phyloP scores from a whole-genome alignment of 2,113 vertebrate species.

The Nothobranchius furzeri region DNA sequence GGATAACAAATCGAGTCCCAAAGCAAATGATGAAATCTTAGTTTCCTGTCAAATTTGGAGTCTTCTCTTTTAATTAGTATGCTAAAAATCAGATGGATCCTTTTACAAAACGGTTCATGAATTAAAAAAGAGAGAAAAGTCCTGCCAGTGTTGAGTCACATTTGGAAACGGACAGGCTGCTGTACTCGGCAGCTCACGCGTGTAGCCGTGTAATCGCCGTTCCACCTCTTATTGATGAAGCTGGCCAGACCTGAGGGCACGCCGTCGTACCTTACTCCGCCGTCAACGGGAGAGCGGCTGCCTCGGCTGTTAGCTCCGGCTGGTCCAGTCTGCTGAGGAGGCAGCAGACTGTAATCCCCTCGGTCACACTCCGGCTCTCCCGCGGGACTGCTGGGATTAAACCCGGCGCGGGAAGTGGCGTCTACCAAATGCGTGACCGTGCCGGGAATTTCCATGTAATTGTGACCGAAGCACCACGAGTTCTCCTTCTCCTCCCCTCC shows the following conservation, averaged over 20 bases:
- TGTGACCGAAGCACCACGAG: slow-evolving; percentile 67
- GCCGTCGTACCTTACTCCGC: slow-evolving; percentile 35
- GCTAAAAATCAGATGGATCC: neutral
- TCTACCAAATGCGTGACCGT: slow-evolving; percentile 71
- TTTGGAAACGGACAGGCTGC: slow-evolving; percentile 22
- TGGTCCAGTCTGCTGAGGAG: slow-evolving; percentile 74
- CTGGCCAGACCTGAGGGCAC: slow-evolving; percentile 39
- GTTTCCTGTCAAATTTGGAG: neutral
- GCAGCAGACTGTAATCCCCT: slow-evolving; percentile 75
- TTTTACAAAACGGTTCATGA: neutral
- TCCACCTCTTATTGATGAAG: slow-evolving; percentile 61
- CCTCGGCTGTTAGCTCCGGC: slow-evolving; percentile 55
- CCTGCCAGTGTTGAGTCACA: slow-evolving; percentile 37
- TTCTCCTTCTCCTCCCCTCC: slow-evolving; percentile 44
- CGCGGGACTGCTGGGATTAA: slow-evolving; percentile 72
- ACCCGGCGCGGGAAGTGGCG: slow-evolving; percentile 63
- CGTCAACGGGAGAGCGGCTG: slow-evolving; percentile 32
- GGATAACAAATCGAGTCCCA: slow-evolving; percentile 11
- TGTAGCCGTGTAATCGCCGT: slow-evolving; percentile 63
- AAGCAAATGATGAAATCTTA: neutral
- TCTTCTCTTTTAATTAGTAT: neutral
- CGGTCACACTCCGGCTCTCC: slow-evolving; percentile 74
- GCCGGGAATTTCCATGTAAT: slow-evolving; percentile 80
- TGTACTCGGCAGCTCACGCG: slow-evolving; percentile 57
- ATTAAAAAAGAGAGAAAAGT: slow-evolving; percentile 27